Percentiles rank a stretch among this genome's conserved stretches.
Evolutionary conservation across 1,140 invertebrate species (phyloP).

Genomic region (Heliconius himera): DNA sequence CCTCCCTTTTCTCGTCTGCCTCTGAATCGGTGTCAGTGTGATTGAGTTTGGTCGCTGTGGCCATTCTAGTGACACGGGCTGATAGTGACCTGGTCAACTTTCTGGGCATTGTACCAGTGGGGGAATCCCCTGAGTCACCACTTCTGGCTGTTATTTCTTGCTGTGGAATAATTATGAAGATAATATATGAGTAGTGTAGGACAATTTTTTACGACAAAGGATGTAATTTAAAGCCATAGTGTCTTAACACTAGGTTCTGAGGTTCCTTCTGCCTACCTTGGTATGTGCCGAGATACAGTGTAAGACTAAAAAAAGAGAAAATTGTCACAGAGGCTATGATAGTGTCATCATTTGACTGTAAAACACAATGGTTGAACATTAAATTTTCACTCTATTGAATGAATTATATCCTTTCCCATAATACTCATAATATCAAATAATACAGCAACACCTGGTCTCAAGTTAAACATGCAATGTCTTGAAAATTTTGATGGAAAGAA

Average conservation of each 20-base stretch:
- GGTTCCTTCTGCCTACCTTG: background rate
- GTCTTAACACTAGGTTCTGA: background rate
- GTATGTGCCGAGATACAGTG: background rate
- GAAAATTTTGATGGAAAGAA: background rate
- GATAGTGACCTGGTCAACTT: conserved; percentile 70
- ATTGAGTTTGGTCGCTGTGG: conserved; percentile 47
- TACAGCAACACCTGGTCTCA: no score
- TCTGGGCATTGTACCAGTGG: conserved; percentile 55
- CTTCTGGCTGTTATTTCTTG: conserved; percentile 52
- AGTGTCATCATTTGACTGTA: no score
- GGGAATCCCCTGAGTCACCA: conserved; percentile 56
- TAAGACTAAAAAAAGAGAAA: background rate
- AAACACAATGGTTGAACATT: no score
- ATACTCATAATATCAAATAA: no score
- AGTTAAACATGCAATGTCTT: no score
- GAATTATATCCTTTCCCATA: no score
- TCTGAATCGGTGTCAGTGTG: conserved; percentile 78
- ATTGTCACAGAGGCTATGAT: no score
- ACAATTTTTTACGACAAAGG: no score
- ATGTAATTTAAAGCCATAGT: no score
- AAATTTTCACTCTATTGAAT: no score
- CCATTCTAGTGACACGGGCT: conserved; percentile 69
- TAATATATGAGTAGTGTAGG: no score
- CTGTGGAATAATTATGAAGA: conserved; percentile 35
- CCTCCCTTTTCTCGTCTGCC: conserved; percentile 65